Base-by-base conservation (phyloP, 1,140 invertebrate species). In the Acromyrmex heyeri region DNA sequence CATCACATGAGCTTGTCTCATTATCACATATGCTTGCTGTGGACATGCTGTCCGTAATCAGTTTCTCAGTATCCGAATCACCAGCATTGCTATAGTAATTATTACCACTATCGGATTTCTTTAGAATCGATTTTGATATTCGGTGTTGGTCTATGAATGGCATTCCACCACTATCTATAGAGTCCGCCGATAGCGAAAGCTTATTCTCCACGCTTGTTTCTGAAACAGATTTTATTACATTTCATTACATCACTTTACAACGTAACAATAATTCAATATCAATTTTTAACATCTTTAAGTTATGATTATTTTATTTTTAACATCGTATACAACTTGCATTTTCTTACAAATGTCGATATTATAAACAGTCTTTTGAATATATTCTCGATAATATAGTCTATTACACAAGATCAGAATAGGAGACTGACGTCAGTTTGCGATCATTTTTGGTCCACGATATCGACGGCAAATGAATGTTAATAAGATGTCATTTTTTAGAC, bases 1-100 rank as follows among this genome's bases (percentile, higher is more conserved):
- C 59, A 82, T 92, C 87, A 90, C 93, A 91, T 86, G 92, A 82
- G 83, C 89, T 93, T 14, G 92, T 94, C 86, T 95, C 95, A 91
- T 95, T 95, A 90, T 96, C 95, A 64, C 94, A 96, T 44, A 94
- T 93, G 67, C 93, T 95, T 21, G 94, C 94, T 34, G 95, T 94
- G 48, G 96, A 96, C 81, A 95, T 94, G 87, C 96, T 96, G 92
- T 97, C 97, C 12, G 96, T 96, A 86, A 98, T 97, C 50, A 98
- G 95, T 88, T 97, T 96, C 94, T 98, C 97, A 79, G 97, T 97
- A 94, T 98, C 97, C 34, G 97, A 97, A 93, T 94, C 97, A 96
- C 94, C 89, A 94, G 93, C 94, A 81, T 91, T 94, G 89, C 88
- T 93, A 86, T 95, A 95, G 82, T 95, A 93, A 85, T 93, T 93